phyloP scores from a whole-genome alignment of 2,113 vertebrate genomes.

The Paramisgurnus dabryanus region DNA sequence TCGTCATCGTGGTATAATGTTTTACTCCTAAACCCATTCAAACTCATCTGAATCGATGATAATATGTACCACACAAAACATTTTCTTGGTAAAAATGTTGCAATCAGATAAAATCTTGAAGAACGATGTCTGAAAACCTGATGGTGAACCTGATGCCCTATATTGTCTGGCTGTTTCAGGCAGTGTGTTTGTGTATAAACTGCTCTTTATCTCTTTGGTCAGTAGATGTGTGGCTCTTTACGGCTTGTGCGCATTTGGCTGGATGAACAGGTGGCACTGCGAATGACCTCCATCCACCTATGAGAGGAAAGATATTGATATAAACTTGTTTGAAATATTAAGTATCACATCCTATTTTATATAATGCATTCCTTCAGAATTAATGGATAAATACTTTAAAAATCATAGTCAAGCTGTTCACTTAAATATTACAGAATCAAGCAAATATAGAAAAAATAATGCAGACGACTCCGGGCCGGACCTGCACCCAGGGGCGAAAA shows the following conservation, averaged over 20 bases:
- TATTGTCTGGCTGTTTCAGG: neutral
- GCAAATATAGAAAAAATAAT: too few relatives aligned
- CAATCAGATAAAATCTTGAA: neutral
- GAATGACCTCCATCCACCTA: conserved; percentile 99
- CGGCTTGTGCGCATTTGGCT: conserved; percentile 79
- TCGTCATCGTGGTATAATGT: neutral
- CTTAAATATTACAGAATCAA: too few relatives aligned
- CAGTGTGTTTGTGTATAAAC: neutral
- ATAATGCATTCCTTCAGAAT: too few relatives aligned
- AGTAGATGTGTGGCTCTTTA: conserved; percentile 82
- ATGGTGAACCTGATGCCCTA: neutral
- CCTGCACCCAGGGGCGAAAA: too few relatives aligned
- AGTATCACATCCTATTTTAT: too few relatives aligned
- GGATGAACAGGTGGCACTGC: conserved; percentile 89
- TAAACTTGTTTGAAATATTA: neutral
- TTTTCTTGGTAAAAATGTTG: neutral
- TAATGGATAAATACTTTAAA: too few relatives aligned
- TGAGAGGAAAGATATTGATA: neutral
- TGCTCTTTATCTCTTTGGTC: conserved; percentile 59
- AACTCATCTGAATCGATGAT: neutral
- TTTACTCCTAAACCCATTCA: neutral
- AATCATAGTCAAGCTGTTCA: too few relatives aligned
- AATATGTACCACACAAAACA: neutral
- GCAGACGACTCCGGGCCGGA: too few relatives aligned
- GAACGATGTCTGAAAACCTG: neutral